Conservation (phyloP, 2,113 vertebrate genomes). For the Pygoscelis antarcticus region DNA sequence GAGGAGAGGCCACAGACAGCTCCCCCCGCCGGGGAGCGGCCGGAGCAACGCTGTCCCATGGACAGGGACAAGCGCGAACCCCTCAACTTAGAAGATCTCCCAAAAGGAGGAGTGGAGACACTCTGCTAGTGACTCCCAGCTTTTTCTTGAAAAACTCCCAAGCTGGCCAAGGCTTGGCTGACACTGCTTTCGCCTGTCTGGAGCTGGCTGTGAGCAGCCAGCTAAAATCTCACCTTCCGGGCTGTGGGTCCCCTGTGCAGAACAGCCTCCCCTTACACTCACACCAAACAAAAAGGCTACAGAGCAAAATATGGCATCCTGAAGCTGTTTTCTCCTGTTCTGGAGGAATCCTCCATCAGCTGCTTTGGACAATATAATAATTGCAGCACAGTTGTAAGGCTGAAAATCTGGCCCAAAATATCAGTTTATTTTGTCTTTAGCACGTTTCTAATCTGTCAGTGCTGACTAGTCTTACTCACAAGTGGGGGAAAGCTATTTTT, state of each 20-base stretch:
- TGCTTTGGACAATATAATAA: neutral
- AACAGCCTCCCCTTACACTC: neutral
- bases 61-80: rapidly evolving
- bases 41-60: rapidly evolving
- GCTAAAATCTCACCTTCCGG: neutral
- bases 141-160: neutral
- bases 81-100: neutral
- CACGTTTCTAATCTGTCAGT: conserved; percentile 74
- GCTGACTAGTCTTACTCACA: conserved; percentile 75
- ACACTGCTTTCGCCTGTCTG: neutral
- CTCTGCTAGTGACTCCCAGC: neutral
- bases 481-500: conserved; percentile 76
- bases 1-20: rapidly evolving
- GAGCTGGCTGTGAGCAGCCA: neutral
- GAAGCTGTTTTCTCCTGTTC: neutral
- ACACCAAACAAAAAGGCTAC: neutral
- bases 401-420: conserved; percentile 34
- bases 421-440: conserved; percentile 75
- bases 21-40: rapidly evolving
- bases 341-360: neutral
- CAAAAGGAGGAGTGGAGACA: rapidly evolving
- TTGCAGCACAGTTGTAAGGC: neutral
- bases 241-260: neutral
- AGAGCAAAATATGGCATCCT: neutral
- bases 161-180: neutral